Evolutionary conservation across 2,797 vertebrate species (phyloP), one percentile per base, ranked within the genome.

Genomic region (Epinephelus malabaricus): DNA sequence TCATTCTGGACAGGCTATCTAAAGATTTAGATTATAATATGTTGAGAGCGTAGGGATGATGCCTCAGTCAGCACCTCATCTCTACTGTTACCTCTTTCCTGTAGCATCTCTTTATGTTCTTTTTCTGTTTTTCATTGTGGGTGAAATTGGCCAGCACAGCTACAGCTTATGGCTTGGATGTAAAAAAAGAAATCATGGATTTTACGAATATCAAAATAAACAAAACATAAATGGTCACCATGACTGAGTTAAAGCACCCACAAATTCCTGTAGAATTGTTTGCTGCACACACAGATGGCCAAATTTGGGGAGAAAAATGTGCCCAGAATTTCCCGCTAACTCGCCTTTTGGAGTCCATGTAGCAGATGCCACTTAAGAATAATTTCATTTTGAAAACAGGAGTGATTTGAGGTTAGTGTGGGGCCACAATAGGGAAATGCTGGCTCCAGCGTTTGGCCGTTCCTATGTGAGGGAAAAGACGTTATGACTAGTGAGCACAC

Each of bases 151-250:
- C 60, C 7, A 34, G 40, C 34, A 69, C 14, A 40, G 23, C 12
- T 1, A 54, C 19, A 73, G 30, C 25, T 72, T 61, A 73, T 54
- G 43, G 27, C 55, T 79, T 60, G 21, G 38, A 78, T 60, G 54
- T 55, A 64, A 3, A 64, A 3, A 27, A 27, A 27, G 25, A 78
- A 81, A 69, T 82, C 53, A 56, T 19, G 40, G 64, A 51, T 73
- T 78, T 47, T 56, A 65, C 14, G 50, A 79, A 79, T 79, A 69
- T 63, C 61, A 76, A 82, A 85, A 81, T 74, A 54, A 81, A 84
- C 46, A 58, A 40, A 71, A 61, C 27, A 27, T 38, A 5, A 82
- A 66, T 27, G 53, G 15, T 51, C 27, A 27, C 46, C 14, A n/a
- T 55, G 21, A 62, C 11, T 46, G 65, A 30, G 21, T 64, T 6